Conservation (phyloP, 2,888 invertebrate genomes). For the Scaptodrosophila latifasciaeformis region DNA sequence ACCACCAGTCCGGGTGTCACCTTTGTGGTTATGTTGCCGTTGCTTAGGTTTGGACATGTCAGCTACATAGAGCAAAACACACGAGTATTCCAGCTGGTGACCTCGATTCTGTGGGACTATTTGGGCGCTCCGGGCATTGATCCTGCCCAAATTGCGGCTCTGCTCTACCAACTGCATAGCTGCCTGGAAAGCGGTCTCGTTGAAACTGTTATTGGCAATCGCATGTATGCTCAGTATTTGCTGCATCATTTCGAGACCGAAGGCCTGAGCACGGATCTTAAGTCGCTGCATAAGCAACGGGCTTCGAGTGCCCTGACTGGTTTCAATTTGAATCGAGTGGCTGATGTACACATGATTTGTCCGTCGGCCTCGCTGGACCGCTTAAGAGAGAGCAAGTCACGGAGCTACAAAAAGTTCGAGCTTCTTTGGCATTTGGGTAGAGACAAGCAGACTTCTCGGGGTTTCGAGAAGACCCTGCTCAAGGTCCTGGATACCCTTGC, state of each 20-base stretch:
- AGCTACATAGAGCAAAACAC: conserved; percentile 81
- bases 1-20: conserved; percentile 77
- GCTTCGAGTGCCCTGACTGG: conserved; percentile 48
- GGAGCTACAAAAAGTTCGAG: conserved; percentile 74
- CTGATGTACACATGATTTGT: conserved; percentile 72
- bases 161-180: conserved; percentile 87
- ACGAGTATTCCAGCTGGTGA: conserved; percentile 80
- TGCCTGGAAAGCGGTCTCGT: conserved; percentile 79
- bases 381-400: conserved; percentile 72
- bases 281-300: neutral
- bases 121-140: conserved; percentile 75
- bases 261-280: neutral
- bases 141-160: conserved; percentile 76
- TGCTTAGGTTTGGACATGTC: conserved; percentile 81
- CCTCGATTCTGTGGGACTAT: conserved; percentile 83
- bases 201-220: conserved; percentile 81
- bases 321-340: conserved; percentile 70
- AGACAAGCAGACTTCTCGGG: conserved; percentile 77
- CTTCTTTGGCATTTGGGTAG: conserved; percentile 85
- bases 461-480: conserved; percentile 80
- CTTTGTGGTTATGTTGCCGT: conserved; percentile 82
- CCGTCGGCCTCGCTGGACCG: conserved; percentile 63
- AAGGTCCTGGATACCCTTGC: conserved; percentile 77
- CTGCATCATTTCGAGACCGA: conserved; percentile 54
- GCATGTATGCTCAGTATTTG: conserved; percentile 72